Evolutionary conservation across 2,797 vertebrate genomes (phyloP), one percentile per base, ranked within the genome.

Genomic region (Leucoraja ocellata): DNA sequence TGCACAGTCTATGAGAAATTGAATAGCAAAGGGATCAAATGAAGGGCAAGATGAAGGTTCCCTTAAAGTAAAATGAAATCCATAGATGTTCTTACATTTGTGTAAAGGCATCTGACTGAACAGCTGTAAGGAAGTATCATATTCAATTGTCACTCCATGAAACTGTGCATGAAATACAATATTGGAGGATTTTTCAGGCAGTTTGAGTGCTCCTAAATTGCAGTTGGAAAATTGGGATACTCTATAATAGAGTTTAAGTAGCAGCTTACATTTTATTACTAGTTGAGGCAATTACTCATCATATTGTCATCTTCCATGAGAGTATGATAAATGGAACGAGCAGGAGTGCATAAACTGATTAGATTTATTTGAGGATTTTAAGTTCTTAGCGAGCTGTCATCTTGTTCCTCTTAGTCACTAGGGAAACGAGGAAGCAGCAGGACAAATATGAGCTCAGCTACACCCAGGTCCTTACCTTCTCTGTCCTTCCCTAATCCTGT

Each of bases 101-200:
- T 68, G 7, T 88, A 32, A 88, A 88, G 84, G 9, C 61, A 13
- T n/a, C 81, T 84, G 84, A 18, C 14, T 32, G n/a, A 36, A 68
- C 63, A 68, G n/a, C 16, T 88, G 84, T 21, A 65, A 63, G 63
- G 61, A 88, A 88, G n/a, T 88, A 88, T 68, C 2, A 32, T 65
- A 32, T 65, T 88, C 61, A 65, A 61, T 88, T 88, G 84, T 65
- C 46, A 28, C 81, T 83, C 61, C n/a, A 68, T 23, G 16, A 11
- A 88, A 14, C 68, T 68, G 68, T 88, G 25, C 63, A 88, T 68
- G 84, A 88, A 88, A 88, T 88, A 88, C 84, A 88, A 88, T 88
- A 68, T 88, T 63, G 18, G 32, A 88, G 16, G 7, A 36, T 88
- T 68, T 88, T 88, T 36, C 63, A 88, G 65, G 84, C 84, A 88